Conservation (phyloP, 2,888 invertebrate genomes). For the Crocallis elinguaria region DNA sequence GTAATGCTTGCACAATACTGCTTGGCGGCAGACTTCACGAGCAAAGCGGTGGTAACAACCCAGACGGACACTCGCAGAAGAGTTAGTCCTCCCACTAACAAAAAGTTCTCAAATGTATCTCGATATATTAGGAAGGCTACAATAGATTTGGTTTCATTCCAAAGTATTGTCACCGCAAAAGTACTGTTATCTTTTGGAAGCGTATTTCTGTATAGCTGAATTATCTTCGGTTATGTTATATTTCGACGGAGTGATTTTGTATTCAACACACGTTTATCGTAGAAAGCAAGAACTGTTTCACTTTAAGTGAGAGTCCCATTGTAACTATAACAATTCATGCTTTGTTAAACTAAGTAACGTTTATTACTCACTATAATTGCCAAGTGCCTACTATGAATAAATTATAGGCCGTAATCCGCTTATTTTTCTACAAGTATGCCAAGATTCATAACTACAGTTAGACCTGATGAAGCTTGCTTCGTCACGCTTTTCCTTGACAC, state of each 20-base stretch:
- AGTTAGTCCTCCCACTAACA: no score
- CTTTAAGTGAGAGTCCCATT: conserved; percentile 35
- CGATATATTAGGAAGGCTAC: no score
- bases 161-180: neutral
- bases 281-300: conserved; percentile 31
- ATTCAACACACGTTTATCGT: conserved; percentile 18
- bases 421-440: neutral
- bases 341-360: conserved; percentile 25
- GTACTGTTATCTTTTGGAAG: neutral
- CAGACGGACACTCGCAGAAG: no score
- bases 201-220: neutral
- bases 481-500: no score
- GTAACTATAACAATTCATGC: conserved; percentile 34
- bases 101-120: no score
- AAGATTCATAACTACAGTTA: neutral
- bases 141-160: no score
- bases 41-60: no score
- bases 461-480: neutral
- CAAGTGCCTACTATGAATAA: conserved; percentile 4
- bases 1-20: no score
- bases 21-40: no score
- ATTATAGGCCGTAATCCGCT: neutral
- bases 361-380: conserved; percentile 2
- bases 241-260: conserved; percentile 3
- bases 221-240: conserved; percentile 8